phyloP scores from a whole-genome alignment of 2,888 invertebrate species.

The Lepeophtheirus nordmannii region DNA sequence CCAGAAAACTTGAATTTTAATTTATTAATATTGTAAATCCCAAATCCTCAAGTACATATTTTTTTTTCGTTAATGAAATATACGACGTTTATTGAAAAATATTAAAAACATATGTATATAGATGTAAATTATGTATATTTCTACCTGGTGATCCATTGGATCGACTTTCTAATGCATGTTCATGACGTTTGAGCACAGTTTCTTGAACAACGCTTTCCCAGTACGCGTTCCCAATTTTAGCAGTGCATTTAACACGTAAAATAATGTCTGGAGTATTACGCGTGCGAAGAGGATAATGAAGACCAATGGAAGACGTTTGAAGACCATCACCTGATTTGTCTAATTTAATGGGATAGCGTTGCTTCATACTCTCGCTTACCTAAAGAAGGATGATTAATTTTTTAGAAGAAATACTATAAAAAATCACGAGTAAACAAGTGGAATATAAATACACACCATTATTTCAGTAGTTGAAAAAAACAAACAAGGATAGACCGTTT shows the following conservation, averaged over 20 bases:
- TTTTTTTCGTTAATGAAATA: no score
- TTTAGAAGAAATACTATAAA: no score
- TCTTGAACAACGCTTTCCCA: constrained; percentile 21
- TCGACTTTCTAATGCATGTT: constrained; percentile 10
- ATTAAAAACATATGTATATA: no score
- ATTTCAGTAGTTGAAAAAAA: no score
- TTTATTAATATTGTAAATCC: no score
- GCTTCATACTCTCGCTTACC: constrained; percentile 15
- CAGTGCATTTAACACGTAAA: constrained; percentile 14
- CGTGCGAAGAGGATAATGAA: constrained; percentile 6
- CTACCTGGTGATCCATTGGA: constrained; percentile 17
- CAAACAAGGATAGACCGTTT: no score
- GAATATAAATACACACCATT: no score
- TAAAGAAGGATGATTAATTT: not conserved
- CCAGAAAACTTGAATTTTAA: no score
- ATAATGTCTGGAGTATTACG: constrained; percentile 5
- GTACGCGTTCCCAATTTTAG: constrained; percentile 20
- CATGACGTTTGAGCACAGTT: constrained; percentile 14
- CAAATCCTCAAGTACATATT: no score
- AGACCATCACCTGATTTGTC: constrained; percentile 9
- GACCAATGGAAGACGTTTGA: constrained; percentile 23
- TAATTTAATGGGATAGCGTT: constrained; percentile 12
- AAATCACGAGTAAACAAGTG: no score
- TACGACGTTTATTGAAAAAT: no score
- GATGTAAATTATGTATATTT: not conserved